phyloP scores from a whole-genome alignment of 64 coral and sea anemone genomes.

The Acropora yongei region DNA sequence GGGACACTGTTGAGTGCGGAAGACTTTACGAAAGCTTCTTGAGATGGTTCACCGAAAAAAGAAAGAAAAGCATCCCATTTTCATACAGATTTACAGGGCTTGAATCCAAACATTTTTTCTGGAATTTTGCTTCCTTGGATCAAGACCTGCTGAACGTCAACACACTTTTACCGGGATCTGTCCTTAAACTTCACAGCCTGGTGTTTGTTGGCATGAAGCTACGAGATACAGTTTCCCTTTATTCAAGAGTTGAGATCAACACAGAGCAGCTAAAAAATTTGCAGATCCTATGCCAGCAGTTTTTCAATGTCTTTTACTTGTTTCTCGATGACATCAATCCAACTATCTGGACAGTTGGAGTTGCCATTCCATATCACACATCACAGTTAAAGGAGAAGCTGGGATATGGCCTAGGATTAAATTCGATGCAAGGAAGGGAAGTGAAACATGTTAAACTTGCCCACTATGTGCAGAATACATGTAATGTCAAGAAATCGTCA shows the following conservation, averaged over 20 bases:
- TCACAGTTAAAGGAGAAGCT: slow-evolving; percentile 17
- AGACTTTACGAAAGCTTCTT: slow-evolving; percentile 62
- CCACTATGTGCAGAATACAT: slow-evolving; percentile 34
- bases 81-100: slow-evolving; percentile 84
- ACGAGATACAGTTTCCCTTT: slow-evolving; percentile 37
- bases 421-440: slow-evolving; percentile 53
- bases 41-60: slow-evolving; percentile 76
- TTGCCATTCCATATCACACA: slow-evolving; percentile 32
- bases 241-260: slow-evolving; percentile 23
- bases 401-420: slow-evolving; percentile 40
- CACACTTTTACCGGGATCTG: slow-evolving; percentile 14
- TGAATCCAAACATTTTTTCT: slow-evolving; percentile 78
- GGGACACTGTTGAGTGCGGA: slow-evolving; percentile 73
- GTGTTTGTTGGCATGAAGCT: slow-evolving; percentile 14
- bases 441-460: slow-evolving; percentile 50
- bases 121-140: slow-evolving; percentile 38
- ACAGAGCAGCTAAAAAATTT: slow-evolving; percentile 6
- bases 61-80: slow-evolving; percentile 42
- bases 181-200: slow-evolving; percentile 36
- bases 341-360: slow-evolving; percentile 34
- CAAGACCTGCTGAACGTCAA: slow-evolving; percentile 16
- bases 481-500: slow-evolving; percentile 25
- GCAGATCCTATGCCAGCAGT: slow-evolving; percentile 28
- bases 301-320: slow-evolving; percentile 9
- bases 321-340: slow-evolving; percentile 35